phyloP scores from a whole-genome alignment of 2,113 vertebrate species.

The Hystrix brachyura region DNA sequence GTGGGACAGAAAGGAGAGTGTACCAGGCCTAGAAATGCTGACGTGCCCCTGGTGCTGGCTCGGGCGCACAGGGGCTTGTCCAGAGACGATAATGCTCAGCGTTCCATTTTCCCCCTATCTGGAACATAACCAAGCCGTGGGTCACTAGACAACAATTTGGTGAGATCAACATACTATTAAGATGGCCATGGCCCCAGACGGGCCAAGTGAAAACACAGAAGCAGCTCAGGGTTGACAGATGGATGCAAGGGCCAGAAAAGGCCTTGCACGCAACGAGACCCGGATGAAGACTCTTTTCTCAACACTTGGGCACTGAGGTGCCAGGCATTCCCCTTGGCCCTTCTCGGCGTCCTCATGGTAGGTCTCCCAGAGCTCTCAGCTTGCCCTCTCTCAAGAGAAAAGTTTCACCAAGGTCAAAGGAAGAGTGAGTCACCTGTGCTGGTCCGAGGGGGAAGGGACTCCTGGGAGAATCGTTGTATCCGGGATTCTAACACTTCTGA shows the following conservation, averaged over 20 bases:
- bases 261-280: neutral
- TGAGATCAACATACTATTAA: constrained; percentile 66
- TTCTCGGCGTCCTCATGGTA: neutral
- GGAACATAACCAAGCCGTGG: constrained; percentile 68
- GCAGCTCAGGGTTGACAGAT: neutral
- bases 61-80: constrained; percentile 15
- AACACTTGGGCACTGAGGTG: neutral
- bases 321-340: neutral
- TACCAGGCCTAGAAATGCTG: constrained; percentile 66
- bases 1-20: neutral
- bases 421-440: constrained; percentile 12
- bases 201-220: constrained; percentile 40
- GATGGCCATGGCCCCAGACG: constrained; percentile 43
- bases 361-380: neutral
- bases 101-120: constrained; percentile 45
- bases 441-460: neutral
- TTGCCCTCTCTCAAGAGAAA: neutral
- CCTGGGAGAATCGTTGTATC: neutral
- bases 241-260: neutral
- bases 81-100: constrained; percentile 33
- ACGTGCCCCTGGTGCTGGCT: constrained; percentile 52
- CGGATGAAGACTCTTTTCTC: neutral
- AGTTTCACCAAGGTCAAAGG: neutral
- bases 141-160: constrained; percentile 77
- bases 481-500: neutral